phyloP scores from a whole-genome alignment of 2,888 invertebrate species.

The Drosophila percnosoma region DNA sequence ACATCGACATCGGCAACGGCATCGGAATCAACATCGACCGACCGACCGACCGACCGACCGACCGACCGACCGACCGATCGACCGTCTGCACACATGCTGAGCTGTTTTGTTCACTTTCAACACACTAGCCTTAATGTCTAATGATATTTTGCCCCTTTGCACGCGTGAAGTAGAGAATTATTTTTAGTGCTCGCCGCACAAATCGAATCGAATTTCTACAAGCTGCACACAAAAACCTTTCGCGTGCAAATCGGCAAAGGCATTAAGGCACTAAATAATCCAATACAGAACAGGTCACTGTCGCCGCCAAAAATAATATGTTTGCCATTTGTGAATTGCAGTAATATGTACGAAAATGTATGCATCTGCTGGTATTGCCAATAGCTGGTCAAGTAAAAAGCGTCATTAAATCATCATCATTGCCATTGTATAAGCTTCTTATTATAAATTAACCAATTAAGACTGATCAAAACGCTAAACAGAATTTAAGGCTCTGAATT shows the following conservation, averaged over 20 bases:
- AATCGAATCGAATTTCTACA: conserved; percentile 31
- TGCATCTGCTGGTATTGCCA: neutral
- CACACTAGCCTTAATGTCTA: conserved; percentile 60
- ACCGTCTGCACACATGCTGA: conserved; percentile 62
- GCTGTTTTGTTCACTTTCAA: conserved; percentile 59
- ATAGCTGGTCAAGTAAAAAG: neutral
- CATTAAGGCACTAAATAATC: conserved; percentile 4
- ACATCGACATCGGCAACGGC: conserved; percentile 13
- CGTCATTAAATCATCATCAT: neutral
- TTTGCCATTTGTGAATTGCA: neutral
- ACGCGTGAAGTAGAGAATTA: conserved; percentile 59
- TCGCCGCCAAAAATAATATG: neutral
- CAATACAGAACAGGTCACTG: neutral
- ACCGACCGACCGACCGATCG: neutral
- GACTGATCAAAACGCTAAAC: neutral
- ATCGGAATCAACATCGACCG: neutral
- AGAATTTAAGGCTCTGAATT: neutral
- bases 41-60: neutral
- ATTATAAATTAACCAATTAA: neutral
- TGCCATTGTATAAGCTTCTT: neutral
- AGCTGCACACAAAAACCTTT: conserved; percentile 15
- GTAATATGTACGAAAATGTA: neutral
- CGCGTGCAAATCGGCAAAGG: conserved; percentile 28
- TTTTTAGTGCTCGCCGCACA: conserved; percentile 47
- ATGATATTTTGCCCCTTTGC: conserved; percentile 62